These are phyloP conservation scores for Microctenopoma steveboyesi DNA, from an alignment of 2,797 vertebrate species.

Conservation along the genomic window DNA sequence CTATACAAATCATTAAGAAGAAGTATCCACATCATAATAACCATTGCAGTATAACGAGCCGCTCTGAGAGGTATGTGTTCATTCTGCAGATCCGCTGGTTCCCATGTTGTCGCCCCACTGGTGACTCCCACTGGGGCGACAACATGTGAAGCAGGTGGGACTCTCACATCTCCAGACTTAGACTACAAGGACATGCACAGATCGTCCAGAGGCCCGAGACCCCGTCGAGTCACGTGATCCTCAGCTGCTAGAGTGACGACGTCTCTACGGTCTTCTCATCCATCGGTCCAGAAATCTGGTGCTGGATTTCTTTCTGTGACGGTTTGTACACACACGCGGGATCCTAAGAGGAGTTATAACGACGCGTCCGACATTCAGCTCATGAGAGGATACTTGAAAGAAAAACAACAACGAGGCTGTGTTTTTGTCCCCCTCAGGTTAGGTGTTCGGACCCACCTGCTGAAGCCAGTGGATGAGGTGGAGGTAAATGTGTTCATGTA, in stretches of 20 bases:
- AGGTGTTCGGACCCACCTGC: not conserved
- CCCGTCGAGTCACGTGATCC: not conserved
- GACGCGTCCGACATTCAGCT: not conserved
- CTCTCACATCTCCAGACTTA: conserved; percentile 47
- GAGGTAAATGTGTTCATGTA: not conserved
- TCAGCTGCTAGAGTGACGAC: not conserved
- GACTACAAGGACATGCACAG: conserved; percentile 67
- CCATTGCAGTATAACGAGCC: conserved; percentile 63
- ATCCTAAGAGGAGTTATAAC: conserved; percentile 5
- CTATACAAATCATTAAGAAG: conserved; percentile 79
- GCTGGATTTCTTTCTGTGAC: not conserved
- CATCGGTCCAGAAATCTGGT: conserved; percentile 7
- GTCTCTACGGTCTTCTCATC: conserved; percentile 12
- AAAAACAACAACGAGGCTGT: not conserved
- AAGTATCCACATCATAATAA: conserved; percentile 67
- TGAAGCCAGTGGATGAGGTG: not conserved
- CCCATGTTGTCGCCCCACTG: not conserved
- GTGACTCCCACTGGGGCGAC: not conserved
- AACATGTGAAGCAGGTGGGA: not conserved
- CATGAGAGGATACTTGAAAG: not conserved
- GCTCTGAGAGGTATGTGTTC: conserved; percentile 69
- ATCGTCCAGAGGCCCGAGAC: conserved; percentile 20
- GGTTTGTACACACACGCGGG: conserved; percentile 9
- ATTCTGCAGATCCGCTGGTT: conserved; percentile 43
- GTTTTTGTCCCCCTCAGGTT: not conserved